Evolutionary conservation across 2,113 vertebrate species (phyloP), one percentile per base, ranked within the genome.

Genomic region (Corvus cornix): DNA sequence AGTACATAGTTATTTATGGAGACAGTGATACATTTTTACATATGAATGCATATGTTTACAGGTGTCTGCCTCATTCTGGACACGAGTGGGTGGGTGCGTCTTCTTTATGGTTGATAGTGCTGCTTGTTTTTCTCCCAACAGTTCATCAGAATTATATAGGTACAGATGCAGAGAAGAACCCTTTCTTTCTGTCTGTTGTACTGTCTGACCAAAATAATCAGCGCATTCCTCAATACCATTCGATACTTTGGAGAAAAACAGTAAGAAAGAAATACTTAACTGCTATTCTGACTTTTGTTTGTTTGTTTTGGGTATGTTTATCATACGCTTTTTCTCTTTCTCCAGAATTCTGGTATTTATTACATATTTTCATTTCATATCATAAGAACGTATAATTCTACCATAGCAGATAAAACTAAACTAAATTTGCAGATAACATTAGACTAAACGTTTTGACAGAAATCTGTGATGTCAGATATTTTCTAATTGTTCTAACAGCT

Each of bases 111-210:
- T 33, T 84, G 49, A 76, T 84, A 52, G 46, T 22, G 58, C 4
- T 48, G 18, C 53, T 75, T 68, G 7, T 62, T 84, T 95, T 91
- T 95, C 52, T 89, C 81, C 86, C 95, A 62, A 51, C 97, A 99
- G 99, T 99, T 89, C 99, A 99, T 97, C 99, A 99, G 95, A 99
- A 99, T 97, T 99, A 99, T 43, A 97, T 99, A 83, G 99, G 99
- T 24, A 99, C 98, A 1, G 99, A 99, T 76, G 98, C 98, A 20
- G 99, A 99, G 95, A 99, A 99, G 98, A 99, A 99, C 93, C 99
- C 99, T 37, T 99, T 99, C 98, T 99, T 99, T 95, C 97, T 99
- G 87, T 99, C 99, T 2, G 99, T 99, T 48, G 99, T 99, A 74
- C 98, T 99, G 51, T 99, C 99, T 7, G 99, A 99, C 97, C 99